Evolutionary conservation across 2,888 invertebrate species (phyloP).

Genomic region (Diaperis boleti): DNA sequence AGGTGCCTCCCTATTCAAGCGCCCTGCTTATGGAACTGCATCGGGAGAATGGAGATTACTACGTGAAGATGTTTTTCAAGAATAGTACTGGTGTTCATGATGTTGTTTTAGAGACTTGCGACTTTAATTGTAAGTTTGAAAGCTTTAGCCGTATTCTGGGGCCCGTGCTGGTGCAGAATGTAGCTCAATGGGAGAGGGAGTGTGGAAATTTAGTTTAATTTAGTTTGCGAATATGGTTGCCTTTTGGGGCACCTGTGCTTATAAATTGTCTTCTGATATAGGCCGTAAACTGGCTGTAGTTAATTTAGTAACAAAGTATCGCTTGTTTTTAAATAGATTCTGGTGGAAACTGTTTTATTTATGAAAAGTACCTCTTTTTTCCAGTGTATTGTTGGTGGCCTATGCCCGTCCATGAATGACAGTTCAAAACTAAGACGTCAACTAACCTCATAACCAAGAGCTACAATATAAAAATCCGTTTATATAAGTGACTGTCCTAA

Average conservation of each 20-base stretch:
- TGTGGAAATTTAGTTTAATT: conserved; percentile 8
- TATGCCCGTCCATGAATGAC: neutral
- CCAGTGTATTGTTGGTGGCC: neutral
- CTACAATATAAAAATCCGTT: too few species aligned
- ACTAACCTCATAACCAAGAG: conserved; percentile 10
- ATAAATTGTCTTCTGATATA: too few species aligned
- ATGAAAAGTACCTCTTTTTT: too few species aligned
- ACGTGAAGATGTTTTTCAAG: conserved; percentile 40
- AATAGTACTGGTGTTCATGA: conserved; percentile 15
- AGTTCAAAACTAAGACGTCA: conserved; percentile 6
- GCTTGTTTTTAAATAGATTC: too few species aligned
- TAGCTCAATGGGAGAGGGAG: conserved; percentile 5
- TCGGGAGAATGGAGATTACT: conserved; percentile 9
- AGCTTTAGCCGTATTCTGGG: conserved; percentile 1
- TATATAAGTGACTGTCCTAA: too few species aligned
- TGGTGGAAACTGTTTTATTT: neutral
- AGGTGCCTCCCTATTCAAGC: conserved; percentile 37
- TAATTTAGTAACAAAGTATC: too few species aligned
- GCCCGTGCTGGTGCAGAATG: neutral
- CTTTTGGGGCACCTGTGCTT: too few species aligned
- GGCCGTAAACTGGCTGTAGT: too few species aligned
- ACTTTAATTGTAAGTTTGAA: conserved; percentile 16
- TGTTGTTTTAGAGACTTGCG: neutral
- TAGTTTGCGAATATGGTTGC: neutral
- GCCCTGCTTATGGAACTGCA: conserved; percentile 39